A percentile compares a stretch with the other conserved stretches of the same genome.
Conservation (phyloP, 2,888 invertebrate species). For the Parochlus steinenii region DNA sequence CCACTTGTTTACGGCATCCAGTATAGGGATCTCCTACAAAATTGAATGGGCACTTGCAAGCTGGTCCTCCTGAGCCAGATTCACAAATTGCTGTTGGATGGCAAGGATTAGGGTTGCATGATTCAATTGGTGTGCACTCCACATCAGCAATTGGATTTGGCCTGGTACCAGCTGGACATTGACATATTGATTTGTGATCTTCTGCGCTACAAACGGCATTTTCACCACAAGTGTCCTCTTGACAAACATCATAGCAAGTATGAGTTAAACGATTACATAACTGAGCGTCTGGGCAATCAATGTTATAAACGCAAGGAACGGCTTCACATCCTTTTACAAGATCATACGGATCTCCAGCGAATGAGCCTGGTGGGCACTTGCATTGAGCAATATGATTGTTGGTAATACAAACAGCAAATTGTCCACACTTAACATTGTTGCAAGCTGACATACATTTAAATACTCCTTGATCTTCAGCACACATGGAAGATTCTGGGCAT, state of each 20-base stretch:
- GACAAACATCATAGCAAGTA: conserved; percentile 65
- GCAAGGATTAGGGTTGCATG: conserved; percentile 63
- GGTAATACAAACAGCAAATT: conserved; percentile 71
- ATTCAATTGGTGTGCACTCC: conserved; percentile 53
- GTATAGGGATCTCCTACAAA: conserved; percentile 60
- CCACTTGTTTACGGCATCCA: conserved; percentile 49
- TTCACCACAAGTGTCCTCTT: conserved; percentile 64
- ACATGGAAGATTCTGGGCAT: conserved; percentile 68
- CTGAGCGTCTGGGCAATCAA: conserved; percentile 63
- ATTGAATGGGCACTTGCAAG: conserved; percentile 61
- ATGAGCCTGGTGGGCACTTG: conserved; percentile 76
- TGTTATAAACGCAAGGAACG: conserved; percentile 74
- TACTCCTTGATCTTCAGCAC: conserved; percentile 42
- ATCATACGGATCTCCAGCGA: conserved; percentile 73
- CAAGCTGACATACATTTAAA: conserved; percentile 64
- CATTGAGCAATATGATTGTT: conserved; percentile 83
- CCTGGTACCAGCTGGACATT: conserved; percentile 69
- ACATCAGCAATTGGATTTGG: conserved; percentile 73
- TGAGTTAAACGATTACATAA: conserved; percentile 70
- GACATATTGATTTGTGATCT: conserved; percentile 64
- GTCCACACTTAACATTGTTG: conserved; percentile 60
- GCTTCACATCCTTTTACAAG: conserved; percentile 53
- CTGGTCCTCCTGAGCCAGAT: conserved; percentile 44
- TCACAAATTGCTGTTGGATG: conserved; percentile 68
- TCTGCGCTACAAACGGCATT: conserved; percentile 81